These are phyloP conservation scores for Sciurus carolinensis DNA, from an alignment of 2,797 vertebrate species.

Conservation along the genomic window DNA sequence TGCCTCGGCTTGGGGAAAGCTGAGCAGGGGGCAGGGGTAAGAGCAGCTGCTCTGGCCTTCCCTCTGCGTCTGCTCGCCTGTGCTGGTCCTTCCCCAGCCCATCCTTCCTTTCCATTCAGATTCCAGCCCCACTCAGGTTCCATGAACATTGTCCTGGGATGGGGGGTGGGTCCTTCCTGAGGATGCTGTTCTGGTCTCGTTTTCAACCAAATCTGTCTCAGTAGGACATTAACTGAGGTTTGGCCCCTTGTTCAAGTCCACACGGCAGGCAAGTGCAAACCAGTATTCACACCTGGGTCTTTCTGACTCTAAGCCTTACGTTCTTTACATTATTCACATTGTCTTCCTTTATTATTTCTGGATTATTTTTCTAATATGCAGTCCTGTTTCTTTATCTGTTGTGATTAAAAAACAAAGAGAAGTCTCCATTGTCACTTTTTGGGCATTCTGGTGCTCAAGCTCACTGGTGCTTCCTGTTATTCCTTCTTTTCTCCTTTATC, in stretches of 20 bases:
- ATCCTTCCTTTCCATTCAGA: fast-evolving
- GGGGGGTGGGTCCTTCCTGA: not conserved
- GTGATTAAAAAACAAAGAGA: not conserved
- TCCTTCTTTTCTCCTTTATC: not conserved
- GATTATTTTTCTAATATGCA: not conserved
- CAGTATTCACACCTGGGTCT: not conserved
- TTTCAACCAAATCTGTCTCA: not conserved
- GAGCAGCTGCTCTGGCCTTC: not conserved
- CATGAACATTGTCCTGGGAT: not conserved
- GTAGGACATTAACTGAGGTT: not conserved
- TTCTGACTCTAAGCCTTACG: not conserved
- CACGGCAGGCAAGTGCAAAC: fast-evolving
- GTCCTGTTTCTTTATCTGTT: not conserved
- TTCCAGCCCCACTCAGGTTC: not conserved
- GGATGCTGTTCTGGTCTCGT: not conserved
- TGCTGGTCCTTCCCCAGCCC: not conserved
- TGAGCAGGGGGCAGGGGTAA: fast-evolving
- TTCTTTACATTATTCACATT: not conserved
- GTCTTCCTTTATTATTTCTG: not conserved
- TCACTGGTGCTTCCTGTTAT: not conserved
- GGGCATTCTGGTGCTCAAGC: not conserved
- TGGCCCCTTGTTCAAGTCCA: not conserved
- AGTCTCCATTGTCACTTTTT: not conserved
- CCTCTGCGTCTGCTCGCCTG: fast-evolving
- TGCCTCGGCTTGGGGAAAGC: not conserved